Percentiles rank a stretch among this genome's conserved stretches.
phyloP scores from a whole-genome alignment of 2,888 invertebrate species.

The Oxycera nigricornis region DNA sequence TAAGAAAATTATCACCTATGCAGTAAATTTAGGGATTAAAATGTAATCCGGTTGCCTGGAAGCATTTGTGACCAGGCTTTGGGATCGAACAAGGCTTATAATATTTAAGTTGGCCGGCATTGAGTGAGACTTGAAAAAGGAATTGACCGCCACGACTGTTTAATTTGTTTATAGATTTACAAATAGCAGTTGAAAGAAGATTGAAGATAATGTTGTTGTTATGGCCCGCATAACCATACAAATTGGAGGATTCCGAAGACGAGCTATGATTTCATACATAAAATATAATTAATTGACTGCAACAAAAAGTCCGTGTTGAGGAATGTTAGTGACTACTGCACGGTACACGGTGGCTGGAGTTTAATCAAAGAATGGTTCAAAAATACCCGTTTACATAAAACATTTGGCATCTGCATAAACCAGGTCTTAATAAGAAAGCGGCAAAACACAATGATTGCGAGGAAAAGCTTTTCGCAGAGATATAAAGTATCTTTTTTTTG shows the following conservation, averaged over 20 bases:
- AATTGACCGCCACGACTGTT: neutral
- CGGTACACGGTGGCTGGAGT: too few species aligned
- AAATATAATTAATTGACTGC: neutral
- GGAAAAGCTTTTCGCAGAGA: too few species aligned
- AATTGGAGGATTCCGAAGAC: neutral
- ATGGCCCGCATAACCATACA: neutral
- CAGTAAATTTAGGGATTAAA: constrained; percentile 41
- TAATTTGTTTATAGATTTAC: neutral
- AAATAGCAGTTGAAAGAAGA: neutral
- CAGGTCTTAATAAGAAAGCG: too few species aligned
- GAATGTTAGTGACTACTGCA: too few species aligned
- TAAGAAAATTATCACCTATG: constrained; percentile 41
- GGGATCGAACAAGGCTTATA: neutral
- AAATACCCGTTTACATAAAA: too few species aligned
- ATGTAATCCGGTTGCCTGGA: constrained; percentile 36
- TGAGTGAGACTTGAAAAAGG: neutral
- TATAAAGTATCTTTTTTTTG: too few species aligned
- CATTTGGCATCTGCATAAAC: too few species aligned
- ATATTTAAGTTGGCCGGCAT: neutral
- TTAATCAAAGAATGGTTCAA: too few species aligned
- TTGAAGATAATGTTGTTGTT: neutral
- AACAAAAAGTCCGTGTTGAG: too few species aligned
- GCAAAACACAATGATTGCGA: too few species aligned
- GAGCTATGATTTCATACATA: neutral
- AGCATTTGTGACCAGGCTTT: neutral